phyloP scores from a whole-genome alignment of 2,888 invertebrate genomes.

The Coenonympha glycerion region DNA sequence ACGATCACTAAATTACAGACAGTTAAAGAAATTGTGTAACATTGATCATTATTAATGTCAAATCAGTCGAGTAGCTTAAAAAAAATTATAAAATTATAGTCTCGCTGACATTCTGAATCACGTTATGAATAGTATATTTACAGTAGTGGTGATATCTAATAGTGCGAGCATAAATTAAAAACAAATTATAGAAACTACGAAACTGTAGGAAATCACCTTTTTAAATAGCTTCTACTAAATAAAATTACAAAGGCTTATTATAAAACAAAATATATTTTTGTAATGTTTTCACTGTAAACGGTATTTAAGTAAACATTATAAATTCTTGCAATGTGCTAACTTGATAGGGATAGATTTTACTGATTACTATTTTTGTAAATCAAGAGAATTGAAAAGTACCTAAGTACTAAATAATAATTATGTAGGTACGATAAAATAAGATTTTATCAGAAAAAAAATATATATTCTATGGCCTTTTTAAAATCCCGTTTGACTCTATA shows the following conservation, averaged over 20 bases:
- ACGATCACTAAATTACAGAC: slow-evolving; percentile 76
- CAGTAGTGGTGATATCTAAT: slow-evolving; percentile 16
- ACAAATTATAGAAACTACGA: no score
- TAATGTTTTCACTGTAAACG: no score
- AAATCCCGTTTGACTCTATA: background rate
- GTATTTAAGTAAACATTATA: no score
- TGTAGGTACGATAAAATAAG: background rate
- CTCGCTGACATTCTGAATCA: slow-evolving; percentile 52
- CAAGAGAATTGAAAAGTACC: no score
- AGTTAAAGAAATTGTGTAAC: slow-evolving; percentile 59
- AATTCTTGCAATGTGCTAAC: background rate
- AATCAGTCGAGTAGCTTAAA: slow-evolving; percentile 64
- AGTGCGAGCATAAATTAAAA: background rate
- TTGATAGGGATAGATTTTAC: no score
- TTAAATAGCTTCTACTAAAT: background rate
- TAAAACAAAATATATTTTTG: no score
- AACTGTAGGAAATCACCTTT: no score
- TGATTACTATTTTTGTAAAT: no score
- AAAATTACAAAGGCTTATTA: background rate
- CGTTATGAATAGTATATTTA: slow-evolving; percentile 46
- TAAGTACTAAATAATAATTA: no score
- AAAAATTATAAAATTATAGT: slow-evolving; percentile 51
- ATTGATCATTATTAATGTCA: slow-evolving; percentile 57
- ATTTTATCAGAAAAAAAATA: background rate
- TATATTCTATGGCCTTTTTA: background rate